Conservation (phyloP, 2,888 invertebrate species). For the Azorinus chamasolen region DNA sequence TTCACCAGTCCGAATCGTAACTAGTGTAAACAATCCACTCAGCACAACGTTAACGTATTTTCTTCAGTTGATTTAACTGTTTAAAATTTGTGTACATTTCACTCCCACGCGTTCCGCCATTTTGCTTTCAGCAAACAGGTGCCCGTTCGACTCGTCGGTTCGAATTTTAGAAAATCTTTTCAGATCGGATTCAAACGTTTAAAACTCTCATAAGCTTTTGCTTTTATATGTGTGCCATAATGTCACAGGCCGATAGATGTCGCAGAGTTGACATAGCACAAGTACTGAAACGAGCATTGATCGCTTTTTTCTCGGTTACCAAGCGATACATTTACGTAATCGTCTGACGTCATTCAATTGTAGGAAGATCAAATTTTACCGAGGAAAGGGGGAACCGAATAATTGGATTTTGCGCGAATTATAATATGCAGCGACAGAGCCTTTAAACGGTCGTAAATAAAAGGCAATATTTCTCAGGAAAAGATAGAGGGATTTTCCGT, state of each 20-base stretch:
- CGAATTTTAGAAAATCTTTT: conserved; percentile 9
- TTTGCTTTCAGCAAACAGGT: conserved; percentile 46
- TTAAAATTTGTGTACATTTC: conserved; percentile 31
- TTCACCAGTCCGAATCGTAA: background rate
- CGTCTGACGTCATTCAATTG: conserved; percentile 42
- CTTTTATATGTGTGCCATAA: background rate
- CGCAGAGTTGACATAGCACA: conserved; percentile 1
- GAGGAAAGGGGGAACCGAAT: too few species aligned
- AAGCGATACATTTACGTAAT: conserved; percentile 55
- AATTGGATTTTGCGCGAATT: too few species aligned
- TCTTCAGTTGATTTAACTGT: conserved; percentile 28
- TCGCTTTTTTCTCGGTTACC: conserved; percentile 41
- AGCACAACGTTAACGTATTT: conserved; percentile 15
- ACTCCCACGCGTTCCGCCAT: conserved; percentile 60
- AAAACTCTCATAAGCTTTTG: background rate
- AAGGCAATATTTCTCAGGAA: too few species aligned
- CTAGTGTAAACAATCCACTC: background rate
- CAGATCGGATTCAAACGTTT: background rate
- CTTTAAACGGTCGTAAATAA: too few species aligned
- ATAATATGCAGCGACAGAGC: too few species aligned
- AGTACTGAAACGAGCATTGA: conserved; percentile 28
- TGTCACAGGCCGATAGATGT: conserved; percentile 3
- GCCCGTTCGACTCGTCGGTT: conserved; percentile 25
- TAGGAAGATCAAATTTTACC: too few species aligned
- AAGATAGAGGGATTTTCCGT: too few species aligned